Percentiles rank a stretch among this genome's conserved stretches.
Evolutionary conservation across 2,797 vertebrate genomes (phyloP).

Genomic region (Loris lydekkerianus): DNA sequence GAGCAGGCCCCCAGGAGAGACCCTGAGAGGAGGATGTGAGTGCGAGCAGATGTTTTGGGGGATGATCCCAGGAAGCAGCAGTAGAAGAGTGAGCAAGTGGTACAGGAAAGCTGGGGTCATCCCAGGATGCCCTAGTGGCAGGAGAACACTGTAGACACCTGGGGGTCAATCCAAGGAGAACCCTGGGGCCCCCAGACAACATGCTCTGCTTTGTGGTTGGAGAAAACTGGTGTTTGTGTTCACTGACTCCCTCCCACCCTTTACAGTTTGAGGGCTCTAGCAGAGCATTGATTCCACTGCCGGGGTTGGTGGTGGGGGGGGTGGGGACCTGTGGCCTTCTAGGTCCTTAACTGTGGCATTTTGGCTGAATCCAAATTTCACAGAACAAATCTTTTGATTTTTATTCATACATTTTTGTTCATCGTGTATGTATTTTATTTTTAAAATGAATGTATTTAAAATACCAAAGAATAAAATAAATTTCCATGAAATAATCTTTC

Average conservation of each 20-base stretch:
- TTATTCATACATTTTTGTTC: no score
- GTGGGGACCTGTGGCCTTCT: no score
- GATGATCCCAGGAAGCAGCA: not conserved
- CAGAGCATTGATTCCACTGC: rapidly evolving
- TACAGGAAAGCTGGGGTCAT: rapidly evolving
- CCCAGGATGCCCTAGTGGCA: rapidly evolving
- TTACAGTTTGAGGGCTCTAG: no score
- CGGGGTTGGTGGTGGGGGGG: no score
- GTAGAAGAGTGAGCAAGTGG: not conserved
- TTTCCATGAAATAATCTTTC: no score
- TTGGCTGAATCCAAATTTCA: no score
- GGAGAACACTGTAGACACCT: no score
- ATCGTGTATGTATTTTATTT: no score
- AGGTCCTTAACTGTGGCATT: no score
- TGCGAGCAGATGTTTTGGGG: rapidly evolving
- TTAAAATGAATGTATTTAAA: no score
- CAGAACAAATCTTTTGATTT: no score
- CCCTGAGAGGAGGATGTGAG: not conserved
- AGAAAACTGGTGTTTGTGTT: rapidly evolving
- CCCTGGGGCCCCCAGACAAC: rapidly evolving
- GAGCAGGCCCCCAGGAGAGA: not conserved
- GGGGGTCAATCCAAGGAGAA: rapidly evolving
- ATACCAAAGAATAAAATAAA: no score
- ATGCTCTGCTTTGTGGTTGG: rapidly evolving
- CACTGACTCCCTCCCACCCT: rapidly evolving